A percentile compares a stretch with the other conserved stretches of the same genome.
Evolutionary conservation across 2,797 vertebrate species (phyloP).

Genomic region (Vireo griseus): DNA sequence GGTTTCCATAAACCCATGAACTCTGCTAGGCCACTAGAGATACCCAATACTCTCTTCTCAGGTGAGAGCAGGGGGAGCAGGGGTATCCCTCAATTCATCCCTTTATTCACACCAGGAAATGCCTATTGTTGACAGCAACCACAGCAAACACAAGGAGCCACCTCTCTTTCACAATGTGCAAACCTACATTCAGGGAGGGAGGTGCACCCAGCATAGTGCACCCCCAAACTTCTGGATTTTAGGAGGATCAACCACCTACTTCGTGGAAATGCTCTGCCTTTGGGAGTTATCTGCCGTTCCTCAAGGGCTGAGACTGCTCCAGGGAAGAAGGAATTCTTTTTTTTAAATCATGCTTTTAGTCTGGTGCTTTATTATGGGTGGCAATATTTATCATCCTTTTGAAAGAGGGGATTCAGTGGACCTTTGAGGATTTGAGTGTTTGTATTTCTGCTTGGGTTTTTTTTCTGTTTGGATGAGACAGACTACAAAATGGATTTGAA

Average conservation of each 20-base stretch:
- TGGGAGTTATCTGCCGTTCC: neutral
- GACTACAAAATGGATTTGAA: neutral
- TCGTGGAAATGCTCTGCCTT: neutral
- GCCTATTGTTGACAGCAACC: neutral
- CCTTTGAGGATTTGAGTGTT: neutral
- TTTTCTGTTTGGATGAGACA: neutral
- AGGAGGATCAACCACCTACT: neutral
- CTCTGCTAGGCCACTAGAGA: neutral
- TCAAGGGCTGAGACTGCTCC: neutral
- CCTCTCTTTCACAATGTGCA: neutral
- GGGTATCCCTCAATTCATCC: neutral
- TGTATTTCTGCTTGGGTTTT: neutral
- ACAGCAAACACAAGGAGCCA: neutral
- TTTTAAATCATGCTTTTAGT: neutral
- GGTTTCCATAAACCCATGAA: neutral
- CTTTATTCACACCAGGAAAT: neutral
- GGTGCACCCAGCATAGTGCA: neutral
- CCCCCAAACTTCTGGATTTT: neutral
- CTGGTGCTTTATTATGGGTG: neutral
- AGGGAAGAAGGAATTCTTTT: neutral
- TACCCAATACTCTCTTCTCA: neutral
- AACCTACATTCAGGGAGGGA: neutral
- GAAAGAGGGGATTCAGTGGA: neutral
- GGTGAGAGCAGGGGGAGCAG: neutral
- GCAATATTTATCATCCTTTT: neutral